phyloP scores from a whole-genome alignment of 2,113 vertebrate genomes.

The Neotragus pygmaeus region DNA sequence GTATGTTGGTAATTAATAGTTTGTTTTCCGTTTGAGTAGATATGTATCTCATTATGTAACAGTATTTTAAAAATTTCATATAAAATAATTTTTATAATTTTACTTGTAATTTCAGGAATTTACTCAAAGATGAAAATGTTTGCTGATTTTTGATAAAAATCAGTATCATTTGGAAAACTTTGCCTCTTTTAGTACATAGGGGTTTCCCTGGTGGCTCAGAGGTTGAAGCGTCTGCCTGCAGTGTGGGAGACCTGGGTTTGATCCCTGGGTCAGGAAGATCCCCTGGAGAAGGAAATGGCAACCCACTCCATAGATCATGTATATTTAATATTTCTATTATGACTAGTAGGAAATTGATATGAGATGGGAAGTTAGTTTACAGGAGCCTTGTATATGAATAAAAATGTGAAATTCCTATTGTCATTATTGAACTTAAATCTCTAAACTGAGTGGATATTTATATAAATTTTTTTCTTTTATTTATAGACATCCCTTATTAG shows the following conservation, averaged over 20 bases:
- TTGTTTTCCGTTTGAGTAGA: not conserved
- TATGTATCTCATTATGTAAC: not conserved
- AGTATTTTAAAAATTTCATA: not conserved
- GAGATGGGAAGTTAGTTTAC: not conserved
- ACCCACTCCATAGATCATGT: not conserved
- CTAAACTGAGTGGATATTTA: not conserved
- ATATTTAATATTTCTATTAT: not conserved
- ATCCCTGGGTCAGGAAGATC: no score
- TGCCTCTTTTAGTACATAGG: not conserved
- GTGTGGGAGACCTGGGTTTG: no score
- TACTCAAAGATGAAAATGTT: not conserved
- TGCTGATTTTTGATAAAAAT: not conserved
- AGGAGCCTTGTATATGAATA: not conserved
- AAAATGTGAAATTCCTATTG: not conserved
- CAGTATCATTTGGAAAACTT: not conserved
- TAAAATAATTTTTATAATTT: not conserved
- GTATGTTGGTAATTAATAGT: not conserved
- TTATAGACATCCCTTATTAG: not conserved
- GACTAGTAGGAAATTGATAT: not conserved
- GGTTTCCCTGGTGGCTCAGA: no score
- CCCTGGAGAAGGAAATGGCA: no score
- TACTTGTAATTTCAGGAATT: not conserved
- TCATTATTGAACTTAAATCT: not conserved
- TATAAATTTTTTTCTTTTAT: not conserved
- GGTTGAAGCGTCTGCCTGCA: no score